Conservation (phyloP, 1,140 invertebrate genomes). For the Leptoteleia sp. region DNA sequence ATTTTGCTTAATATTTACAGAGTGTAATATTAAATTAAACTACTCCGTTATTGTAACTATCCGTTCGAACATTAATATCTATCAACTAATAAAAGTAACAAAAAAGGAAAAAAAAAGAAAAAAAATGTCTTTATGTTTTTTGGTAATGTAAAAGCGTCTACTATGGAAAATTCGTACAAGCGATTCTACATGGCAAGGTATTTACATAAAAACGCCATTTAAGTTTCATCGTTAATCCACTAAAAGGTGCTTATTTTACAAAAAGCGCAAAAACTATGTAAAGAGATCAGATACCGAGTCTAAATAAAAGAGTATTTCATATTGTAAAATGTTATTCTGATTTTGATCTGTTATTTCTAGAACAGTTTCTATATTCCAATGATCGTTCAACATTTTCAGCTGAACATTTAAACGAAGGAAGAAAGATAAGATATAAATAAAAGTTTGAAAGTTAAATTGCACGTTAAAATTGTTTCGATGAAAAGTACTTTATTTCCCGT, state of each 20-base stretch:
- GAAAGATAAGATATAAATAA: no score
- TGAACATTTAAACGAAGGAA: no score
- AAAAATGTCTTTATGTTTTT: neutral
- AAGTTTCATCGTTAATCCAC: no score
- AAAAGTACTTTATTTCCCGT: no score
- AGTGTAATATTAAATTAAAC: slow-evolving; percentile 41
- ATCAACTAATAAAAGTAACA: slow-evolving; percentile 11
- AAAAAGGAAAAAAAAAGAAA: no score
- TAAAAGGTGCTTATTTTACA: slow-evolving; percentile 35
- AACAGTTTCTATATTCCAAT: no score
- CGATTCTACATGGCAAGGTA: slow-evolving; percentile 40
- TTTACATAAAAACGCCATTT: slow-evolving; percentile 26
- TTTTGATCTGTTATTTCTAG: no score
- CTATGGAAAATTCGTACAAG: slow-evolving; percentile 23
- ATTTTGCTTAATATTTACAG: slow-evolving; percentile 70
- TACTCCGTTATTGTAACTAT: slow-evolving; percentile 18
- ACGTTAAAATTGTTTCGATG: no score
- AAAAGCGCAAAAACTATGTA: slow-evolving; percentile 28
- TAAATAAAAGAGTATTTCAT: no score
- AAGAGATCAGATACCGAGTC: neutral
- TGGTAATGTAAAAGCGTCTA: slow-evolving; percentile 22
- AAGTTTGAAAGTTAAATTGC: no score
- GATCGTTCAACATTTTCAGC: no score
- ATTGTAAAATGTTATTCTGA: no score
- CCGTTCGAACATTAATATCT: slow-evolving; percentile 14